Conservation (phyloP, 1,140 invertebrate genomes). For the Leptopilina boulardi region DNA sequence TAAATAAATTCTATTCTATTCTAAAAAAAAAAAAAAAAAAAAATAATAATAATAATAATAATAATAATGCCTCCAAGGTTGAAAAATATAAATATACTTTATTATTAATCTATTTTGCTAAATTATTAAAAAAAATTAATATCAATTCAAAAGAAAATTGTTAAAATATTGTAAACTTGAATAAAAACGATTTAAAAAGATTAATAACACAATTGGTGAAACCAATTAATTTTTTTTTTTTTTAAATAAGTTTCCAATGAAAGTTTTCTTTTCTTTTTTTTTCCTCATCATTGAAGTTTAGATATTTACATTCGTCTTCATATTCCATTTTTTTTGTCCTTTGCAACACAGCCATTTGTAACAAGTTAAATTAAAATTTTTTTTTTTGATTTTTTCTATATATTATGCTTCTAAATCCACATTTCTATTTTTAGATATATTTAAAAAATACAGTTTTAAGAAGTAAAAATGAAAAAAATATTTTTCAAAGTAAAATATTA, state of each 20-base stretch:
- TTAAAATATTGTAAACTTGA: too few relatives aligned
- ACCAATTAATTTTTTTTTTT: background rate
- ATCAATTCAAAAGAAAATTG: too few relatives aligned
- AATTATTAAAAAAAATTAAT: too few relatives aligned
- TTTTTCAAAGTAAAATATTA: too few relatives aligned
- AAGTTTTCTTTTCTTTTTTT: background rate
- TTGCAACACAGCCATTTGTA: slow-evolving; percentile 18
- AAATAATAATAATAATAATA: too few relatives aligned
- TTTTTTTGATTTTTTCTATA: background rate
- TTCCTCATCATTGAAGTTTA: slow-evolving; percentile 5
- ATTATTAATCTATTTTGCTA: too few relatives aligned
- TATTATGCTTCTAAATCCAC: background rate
- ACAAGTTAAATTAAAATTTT: background rate
- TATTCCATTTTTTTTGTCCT: background rate
- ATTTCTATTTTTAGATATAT: background rate
- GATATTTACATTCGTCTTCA: slow-evolving; percentile 24
- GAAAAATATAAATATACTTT: too few relatives aligned
- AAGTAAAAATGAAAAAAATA: too few relatives aligned
- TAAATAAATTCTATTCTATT: too few relatives aligned
- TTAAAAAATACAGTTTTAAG: too few relatives aligned
- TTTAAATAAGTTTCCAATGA: background rate
- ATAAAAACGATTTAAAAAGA: background rate
- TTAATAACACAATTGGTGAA: background rate
- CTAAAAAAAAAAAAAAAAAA: too few relatives aligned
- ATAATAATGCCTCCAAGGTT: too few relatives aligned